Evolutionary conservation across 2,888 invertebrate species (phyloP).

Genomic region (Steinernema scapterisci): DNA sequence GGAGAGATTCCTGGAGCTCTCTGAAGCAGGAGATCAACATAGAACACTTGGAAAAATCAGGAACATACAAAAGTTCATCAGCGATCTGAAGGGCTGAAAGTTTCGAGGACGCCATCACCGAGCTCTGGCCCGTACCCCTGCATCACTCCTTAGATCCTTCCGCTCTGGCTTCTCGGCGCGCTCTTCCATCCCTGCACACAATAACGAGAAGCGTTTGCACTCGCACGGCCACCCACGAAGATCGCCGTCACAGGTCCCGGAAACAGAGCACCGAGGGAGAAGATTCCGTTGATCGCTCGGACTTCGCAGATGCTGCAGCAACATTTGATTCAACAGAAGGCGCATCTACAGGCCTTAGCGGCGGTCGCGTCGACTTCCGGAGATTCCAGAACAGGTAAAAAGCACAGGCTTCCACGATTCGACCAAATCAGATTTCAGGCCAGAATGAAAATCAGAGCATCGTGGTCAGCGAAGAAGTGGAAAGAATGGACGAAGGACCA

Average conservation of each 20-base stretch:
- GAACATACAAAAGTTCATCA: neutral
- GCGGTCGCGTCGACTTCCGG: constrained; percentile 10
- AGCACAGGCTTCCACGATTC: too few relatives aligned
- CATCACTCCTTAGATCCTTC: too few relatives aligned
- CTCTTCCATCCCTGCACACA: too few relatives aligned
- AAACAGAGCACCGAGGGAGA: too few relatives aligned
- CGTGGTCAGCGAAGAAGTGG: neutral
- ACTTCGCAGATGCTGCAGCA: neutral
- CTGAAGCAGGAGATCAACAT: neutral
- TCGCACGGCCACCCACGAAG: neutral
- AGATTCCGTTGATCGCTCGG: neutral
- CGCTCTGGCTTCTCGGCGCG: too few relatives aligned
- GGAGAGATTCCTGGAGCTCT: neutral
- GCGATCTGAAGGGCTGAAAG: neutral
- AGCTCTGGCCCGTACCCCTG: neutral
- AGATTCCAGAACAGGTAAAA: neutral
- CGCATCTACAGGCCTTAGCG: constrained; percentile 19
- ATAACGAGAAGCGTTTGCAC: neutral
- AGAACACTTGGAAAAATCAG: neutral
- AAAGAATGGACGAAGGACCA: neutral
- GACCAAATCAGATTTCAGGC: neutral
- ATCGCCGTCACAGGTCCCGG: neutral
- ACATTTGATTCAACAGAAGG: neutral
- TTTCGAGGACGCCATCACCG: neutral
- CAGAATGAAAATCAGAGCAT: neutral